phyloP scores from a whole-genome alignment of 1,140 invertebrate species.

The Drosophila nigromelanica region DNA sequence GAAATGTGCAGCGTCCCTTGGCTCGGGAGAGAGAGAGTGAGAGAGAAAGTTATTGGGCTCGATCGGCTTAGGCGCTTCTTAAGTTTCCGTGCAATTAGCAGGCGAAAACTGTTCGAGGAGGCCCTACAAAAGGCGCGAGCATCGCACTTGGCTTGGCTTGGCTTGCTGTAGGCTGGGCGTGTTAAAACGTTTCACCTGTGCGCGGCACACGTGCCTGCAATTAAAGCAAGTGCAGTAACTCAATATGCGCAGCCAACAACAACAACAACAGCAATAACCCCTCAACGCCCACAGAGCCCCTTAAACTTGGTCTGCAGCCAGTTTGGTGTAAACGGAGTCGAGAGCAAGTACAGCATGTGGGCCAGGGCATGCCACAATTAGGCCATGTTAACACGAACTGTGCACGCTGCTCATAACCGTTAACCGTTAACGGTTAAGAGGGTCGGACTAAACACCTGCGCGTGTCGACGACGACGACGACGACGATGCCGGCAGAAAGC shows the following conservation, averaged over 20 bases:
- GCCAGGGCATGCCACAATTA: slow-evolving; percentile 50
- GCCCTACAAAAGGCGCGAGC: slow-evolving; percentile 57
- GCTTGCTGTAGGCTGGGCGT: slow-evolving; percentile 45
- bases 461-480: slow-evolving; percentile 16
- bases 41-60: too few relatives aligned
- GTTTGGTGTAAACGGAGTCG: neutral
- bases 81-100: slow-evolving; percentile 49
- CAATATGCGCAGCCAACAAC: slow-evolving; percentile 39
- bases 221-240: slow-evolving; percentile 73
- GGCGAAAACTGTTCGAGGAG: slow-evolving; percentile 27
- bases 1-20: slow-evolving; percentile 23
- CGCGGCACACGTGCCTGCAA: slow-evolving; percentile 74
- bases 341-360: slow-evolving; percentile 10
- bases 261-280: too few relatives aligned
- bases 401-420: slow-evolving; percentile 35
- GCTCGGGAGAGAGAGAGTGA: slow-evolving; percentile 25
- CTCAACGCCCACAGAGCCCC: neutral
- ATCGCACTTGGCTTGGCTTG: slow-evolving; percentile 59
- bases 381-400: slow-evolving; percentile 66
- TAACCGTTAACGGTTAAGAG: slow-evolving; percentile 46
- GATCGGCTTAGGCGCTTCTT: slow-evolving; percentile 67
- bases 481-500: slow-evolving; percentile 7
- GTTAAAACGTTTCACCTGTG: slow-evolving; percentile 57
- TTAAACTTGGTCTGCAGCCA: neutral
- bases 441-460: slow-evolving; percentile 50